A percentile compares a stretch with the other conserved stretches of the same genome.
These are phyloP conservation scores for Clavelina lepadiformis DNA, from an alignment of 23 tunicate genomes.

Conservation along the genomic window DNA sequence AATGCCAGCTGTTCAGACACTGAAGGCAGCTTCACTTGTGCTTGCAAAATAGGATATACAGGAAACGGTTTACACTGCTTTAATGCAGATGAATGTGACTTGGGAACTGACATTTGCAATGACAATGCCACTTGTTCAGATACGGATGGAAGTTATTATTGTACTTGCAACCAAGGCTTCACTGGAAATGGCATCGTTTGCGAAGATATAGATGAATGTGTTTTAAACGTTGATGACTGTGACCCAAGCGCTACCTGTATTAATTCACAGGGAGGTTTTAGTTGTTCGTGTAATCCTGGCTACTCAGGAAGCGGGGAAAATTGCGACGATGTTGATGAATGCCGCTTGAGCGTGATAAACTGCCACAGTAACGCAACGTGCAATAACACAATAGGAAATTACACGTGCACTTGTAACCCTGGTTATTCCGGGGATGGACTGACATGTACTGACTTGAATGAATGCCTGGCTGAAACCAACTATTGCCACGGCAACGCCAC, in stretches of 20 bases:
- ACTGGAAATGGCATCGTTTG: conserved; percentile 18
- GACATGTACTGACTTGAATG: conserved; percentile 15
- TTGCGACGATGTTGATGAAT: conserved; percentile 27
- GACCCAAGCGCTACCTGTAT: conserved; percentile 12
- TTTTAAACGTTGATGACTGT: not conserved
- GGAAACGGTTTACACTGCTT: conserved; percentile 1
- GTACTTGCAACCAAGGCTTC: conserved; percentile 8
- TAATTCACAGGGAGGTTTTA: conserved; percentile 17
- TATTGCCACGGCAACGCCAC: conserved; percentile 17
- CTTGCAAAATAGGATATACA: conserved; percentile 20
- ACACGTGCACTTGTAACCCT: conserved; percentile 5
- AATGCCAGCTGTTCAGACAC: conserved; percentile 6
- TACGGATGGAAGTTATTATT: conserved; percentile 14
- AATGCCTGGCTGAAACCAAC: conserved; percentile 11
- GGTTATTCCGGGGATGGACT: conserved; percentile 22
- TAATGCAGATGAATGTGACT: conserved; percentile 3
- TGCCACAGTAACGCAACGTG: conserved; percentile 10
- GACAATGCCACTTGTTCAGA: conserved; percentile 11
- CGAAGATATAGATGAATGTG: conserved; percentile 24
- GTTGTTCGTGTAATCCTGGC: conserved; percentile 22
- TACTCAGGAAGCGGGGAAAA: conserved; percentile 7
- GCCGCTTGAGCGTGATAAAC: not conserved
- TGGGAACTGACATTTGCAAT: conserved; percentile 4
- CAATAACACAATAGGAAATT: conserved; percentile 9
- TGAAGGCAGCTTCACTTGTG: conserved; percentile 6